Percentiles rank a stretch among this genome's conserved stretches.
Conservation (phyloP, 2,797 vertebrate species). For the Amblyraja radiata region DNA sequence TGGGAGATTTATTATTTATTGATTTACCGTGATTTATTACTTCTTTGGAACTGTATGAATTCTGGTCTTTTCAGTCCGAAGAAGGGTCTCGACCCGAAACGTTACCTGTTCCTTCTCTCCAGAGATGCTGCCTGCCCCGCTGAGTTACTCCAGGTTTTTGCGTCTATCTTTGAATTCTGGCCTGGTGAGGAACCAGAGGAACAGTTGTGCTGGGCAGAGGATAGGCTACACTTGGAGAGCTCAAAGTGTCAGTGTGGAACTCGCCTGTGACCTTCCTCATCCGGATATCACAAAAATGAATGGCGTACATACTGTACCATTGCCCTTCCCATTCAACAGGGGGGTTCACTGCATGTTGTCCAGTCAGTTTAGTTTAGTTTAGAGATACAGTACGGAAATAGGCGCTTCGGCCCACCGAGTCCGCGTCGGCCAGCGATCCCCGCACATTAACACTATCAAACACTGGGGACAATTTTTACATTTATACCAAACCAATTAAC, state of each 20-base stretch:
- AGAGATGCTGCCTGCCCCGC: too few species aligned
- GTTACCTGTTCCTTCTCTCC: too few species aligned
- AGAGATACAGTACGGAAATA: too few species aligned
- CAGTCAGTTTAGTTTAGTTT: background rate
- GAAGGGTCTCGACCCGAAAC: too few species aligned
- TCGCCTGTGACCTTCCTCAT: background rate
- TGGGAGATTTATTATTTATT: too few species aligned
- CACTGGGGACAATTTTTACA: too few species aligned
- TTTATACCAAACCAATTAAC: too few species aligned
- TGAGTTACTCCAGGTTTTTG: too few species aligned
- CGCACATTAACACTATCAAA: too few species aligned
- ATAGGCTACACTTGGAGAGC: background rate
- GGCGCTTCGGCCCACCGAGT: too few species aligned
- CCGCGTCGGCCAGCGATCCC: too few species aligned
- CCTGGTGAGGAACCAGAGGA: background rate
- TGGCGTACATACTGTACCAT: background rate
- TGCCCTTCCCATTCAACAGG: background rate
- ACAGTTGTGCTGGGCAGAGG: background rate
- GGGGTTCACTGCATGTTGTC: background rate
- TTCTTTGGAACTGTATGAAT: background rate
- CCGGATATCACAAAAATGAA: background rate
- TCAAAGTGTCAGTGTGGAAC: background rate
- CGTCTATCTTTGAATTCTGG: background rate
- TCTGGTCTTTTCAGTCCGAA: background rate
- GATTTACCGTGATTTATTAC: background rate